phyloP scores from a whole-genome alignment of 2,113 vertebrate genomes.

The Spizaetus ornatus region DNA sequence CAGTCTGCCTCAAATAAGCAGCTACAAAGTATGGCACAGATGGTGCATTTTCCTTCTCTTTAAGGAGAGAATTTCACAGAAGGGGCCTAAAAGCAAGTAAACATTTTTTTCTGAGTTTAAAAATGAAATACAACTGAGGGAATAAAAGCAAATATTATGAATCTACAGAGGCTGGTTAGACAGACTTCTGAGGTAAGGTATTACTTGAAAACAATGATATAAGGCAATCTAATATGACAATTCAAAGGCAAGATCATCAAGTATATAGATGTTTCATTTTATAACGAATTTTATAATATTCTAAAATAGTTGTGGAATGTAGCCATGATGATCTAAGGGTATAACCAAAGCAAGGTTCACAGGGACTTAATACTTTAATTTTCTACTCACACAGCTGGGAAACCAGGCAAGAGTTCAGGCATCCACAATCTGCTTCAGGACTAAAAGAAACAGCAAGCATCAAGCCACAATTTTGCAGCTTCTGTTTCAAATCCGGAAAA shows the following conservation, averaged over 20 bases:
- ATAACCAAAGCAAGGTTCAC: not conserved
- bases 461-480: not conserved
- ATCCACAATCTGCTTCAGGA: not conserved
- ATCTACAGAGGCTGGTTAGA: not conserved
- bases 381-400: not conserved
- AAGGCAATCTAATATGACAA: not conserved
- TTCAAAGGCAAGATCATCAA: not conserved
- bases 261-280: not conserved
- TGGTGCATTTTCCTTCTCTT: not conserved
- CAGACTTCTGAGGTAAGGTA: not conserved
- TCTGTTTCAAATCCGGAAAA: slow-evolving; percentile 11
- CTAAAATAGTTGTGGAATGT: not conserved
- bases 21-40: slow-evolving; percentile 36
- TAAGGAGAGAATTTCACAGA: not conserved
- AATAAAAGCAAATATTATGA: not conserved
- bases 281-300: not conserved
- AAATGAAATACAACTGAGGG: not conserved
- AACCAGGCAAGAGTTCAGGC: not conserved
- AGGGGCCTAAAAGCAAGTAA: not conserved
- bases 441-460: not conserved
- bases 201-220: not conserved
- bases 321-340: not conserved
- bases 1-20: slow-evolving; percentile 4
- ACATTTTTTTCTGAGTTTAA: not conserved
- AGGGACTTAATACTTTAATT: not conserved